phyloP scores from a whole-genome alignment of 2,888 invertebrate species.

The Tenthredo livida region DNA sequence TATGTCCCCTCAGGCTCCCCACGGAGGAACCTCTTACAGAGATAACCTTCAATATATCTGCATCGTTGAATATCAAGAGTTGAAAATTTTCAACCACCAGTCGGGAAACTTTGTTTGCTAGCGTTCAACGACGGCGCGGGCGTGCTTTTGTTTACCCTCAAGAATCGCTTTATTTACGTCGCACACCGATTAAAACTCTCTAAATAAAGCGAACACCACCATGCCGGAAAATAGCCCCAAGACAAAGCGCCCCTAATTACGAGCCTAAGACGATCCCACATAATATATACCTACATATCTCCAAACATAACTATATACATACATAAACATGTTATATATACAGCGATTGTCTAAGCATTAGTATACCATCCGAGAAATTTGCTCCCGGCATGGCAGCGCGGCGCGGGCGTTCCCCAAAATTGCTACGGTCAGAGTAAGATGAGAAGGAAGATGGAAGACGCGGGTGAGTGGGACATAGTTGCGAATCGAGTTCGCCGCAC shows the following conservation, averaged over 20 bases:
- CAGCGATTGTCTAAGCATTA: background rate
- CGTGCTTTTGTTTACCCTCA: constrained; percentile 33
- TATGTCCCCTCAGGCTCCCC: background rate
- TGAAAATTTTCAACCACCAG: background rate
- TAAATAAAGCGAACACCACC: constrained; percentile 33
- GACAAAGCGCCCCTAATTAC: constrained; percentile 46
- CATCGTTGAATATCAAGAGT: constrained; percentile 33
- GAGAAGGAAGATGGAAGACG: constrained; percentile 6
- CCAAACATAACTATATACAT: background rate
- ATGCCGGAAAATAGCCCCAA: constrained; percentile 15
- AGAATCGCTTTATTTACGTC: constrained; percentile 45
- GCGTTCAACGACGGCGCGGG: background rate
- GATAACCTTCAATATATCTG: constrained; percentile 42
- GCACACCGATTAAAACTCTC: constrained; percentile 48
- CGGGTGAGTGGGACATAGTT: constrained; percentile 34
- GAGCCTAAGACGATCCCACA: constrained; percentile 8
- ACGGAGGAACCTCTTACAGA: constrained; percentile 30
- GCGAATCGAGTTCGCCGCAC: constrained; percentile 37
- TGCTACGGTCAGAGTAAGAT: constrained; percentile 7
- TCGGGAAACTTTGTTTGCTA: constrained; percentile 38
- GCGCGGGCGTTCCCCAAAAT: background rate
- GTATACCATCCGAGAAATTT: constrained; percentile 4
- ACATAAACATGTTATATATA: background rate
- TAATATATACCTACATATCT: background rate
- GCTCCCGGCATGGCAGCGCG: background rate